These are phyloP conservation scores for Conistra vaccinii DNA, from an alignment of 2,888 invertebrate genomes.

Conservation along the genomic window DNA sequence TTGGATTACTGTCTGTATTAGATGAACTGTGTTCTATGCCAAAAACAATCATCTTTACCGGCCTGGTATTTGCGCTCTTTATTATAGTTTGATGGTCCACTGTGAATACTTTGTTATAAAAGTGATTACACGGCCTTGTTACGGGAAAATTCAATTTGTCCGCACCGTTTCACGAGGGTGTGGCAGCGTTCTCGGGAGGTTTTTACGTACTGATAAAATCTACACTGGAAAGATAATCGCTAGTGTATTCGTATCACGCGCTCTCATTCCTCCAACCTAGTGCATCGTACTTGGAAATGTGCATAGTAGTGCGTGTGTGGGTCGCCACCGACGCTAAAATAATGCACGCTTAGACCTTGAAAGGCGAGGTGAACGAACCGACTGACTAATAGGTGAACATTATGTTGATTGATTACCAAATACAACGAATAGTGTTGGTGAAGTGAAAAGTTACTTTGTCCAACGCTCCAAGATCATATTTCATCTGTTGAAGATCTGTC, in stretches of 20 bases:
- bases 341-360: conserved; percentile 83
- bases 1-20: conserved; percentile 40
- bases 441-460: conserved; percentile 74
- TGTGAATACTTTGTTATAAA: conserved; percentile 75
- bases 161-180: conserved; percentile 79
- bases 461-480: conserved; percentile 70
- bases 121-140: conserved; percentile 76
- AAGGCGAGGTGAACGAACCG: conserved; percentile 84
- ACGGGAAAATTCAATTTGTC: conserved; percentile 83
- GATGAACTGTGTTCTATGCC: conserved; percentile 44
- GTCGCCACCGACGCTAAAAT: conserved; percentile 82
- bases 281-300: conserved; percentile 87
- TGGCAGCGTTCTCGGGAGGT: conserved; percentile 77
- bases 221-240: conserved; percentile 78
- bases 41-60: conserved; percentile 55
- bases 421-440: conserved; percentile 73
- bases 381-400: conserved; percentile 77
- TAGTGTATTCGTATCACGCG: conserved; percentile 87
- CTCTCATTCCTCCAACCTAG: conserved; percentile 86
- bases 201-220: conserved; percentile 83
- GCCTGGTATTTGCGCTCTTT: conserved; percentile 59
- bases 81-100: conserved; percentile 67
- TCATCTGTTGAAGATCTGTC: conserved; percentile 67
- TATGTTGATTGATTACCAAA: conserved; percentile 81
- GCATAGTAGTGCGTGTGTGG: conserved; percentile 84